Evolutionary conservation across 2,888 invertebrate species (phyloP).

Genomic region (Pterostichus niger): DNA sequence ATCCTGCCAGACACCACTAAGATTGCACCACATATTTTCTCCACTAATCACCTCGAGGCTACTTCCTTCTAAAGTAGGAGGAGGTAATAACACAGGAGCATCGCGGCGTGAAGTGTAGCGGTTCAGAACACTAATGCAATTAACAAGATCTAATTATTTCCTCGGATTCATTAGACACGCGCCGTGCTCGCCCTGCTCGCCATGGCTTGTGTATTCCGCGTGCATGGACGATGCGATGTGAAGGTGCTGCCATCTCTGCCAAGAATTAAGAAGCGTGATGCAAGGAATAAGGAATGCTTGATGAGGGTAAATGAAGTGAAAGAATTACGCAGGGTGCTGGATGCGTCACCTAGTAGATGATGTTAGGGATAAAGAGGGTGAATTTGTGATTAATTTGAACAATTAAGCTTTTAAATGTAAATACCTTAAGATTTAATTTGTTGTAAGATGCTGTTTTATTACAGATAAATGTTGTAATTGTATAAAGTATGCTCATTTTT

Average conservation of each 20-base stretch:
- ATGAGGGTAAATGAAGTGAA: conserved; percentile 15
- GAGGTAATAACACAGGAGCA: conserved; percentile 5
- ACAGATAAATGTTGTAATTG: too few relatives aligned
- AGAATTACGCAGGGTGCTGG: neutral
- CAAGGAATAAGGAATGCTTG: neutral
- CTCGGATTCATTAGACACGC: conserved; percentile 28
- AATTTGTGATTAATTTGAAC: neutral
- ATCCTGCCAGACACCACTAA: too few relatives aligned
- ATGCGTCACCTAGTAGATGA: too few relatives aligned
- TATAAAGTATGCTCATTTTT: too few relatives aligned
- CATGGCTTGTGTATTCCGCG: neutral
- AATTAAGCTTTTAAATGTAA: neutral
- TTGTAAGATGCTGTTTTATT: too few relatives aligned
- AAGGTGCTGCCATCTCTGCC: neutral
- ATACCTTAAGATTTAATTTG: neutral
- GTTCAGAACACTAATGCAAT: conserved; percentile 27
- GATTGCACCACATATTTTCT: conserved; percentile 1
- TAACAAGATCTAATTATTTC: conserved; percentile 30
- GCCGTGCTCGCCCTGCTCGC: neutral
- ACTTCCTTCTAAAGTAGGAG: neutral
- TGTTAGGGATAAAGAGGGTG: neutral
- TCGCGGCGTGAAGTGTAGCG: conserved; percentile 9
- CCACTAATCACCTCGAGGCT: neutral
- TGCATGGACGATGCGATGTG: neutral
- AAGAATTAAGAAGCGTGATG: conserved; percentile 9